phyloP scores from a whole-genome alignment of 2,113 vertebrate genomes.

The Struthidea cinerea region DNA sequence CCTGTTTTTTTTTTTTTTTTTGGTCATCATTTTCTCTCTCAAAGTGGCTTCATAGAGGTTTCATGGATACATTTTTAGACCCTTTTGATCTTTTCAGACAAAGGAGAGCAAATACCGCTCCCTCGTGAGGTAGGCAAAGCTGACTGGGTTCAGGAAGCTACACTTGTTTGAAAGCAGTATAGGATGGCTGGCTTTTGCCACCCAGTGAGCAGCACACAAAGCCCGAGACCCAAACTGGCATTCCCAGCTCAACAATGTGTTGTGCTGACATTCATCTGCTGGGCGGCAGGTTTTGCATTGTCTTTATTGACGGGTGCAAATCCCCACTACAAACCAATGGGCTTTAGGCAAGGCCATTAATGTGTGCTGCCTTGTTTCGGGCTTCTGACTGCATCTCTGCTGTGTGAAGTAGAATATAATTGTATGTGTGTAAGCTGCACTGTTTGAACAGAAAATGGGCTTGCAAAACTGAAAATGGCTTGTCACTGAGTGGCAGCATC shows the following conservation, averaged over 20 bases:
- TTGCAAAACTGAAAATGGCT: neutral
- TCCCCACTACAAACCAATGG: neutral
- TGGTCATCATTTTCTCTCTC: neutral
- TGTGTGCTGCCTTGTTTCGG: neutral
- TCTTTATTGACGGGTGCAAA: conserved; percentile 4
- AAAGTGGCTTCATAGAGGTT: neutral
- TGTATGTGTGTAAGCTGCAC: neutral
- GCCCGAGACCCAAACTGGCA: neutral
- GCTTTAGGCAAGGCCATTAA: conserved; percentile 32
- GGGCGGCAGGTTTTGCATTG: conserved; percentile 21
- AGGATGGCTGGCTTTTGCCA: conserved; percentile 4
- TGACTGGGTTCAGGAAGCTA: neutral
- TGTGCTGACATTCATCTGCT: conserved; percentile 31
- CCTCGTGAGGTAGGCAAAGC: neutral
- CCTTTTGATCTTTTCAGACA: neutral
- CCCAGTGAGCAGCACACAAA: conserved; percentile 1
- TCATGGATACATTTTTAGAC: neutral
- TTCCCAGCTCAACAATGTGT: neutral
- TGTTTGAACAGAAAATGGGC: conserved; percentile 21
- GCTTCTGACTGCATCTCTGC: conserved; percentile 25
- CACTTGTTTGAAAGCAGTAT: conserved; percentile 2
- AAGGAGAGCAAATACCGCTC: neutral
- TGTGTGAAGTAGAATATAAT: conserved; percentile 22
- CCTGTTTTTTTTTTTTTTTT: neutral
- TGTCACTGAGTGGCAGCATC: neutral